Evolutionary conservation across 1,140 invertebrate species (phyloP).

Genomic region (Pseudomyrmex sp.): DNA sequence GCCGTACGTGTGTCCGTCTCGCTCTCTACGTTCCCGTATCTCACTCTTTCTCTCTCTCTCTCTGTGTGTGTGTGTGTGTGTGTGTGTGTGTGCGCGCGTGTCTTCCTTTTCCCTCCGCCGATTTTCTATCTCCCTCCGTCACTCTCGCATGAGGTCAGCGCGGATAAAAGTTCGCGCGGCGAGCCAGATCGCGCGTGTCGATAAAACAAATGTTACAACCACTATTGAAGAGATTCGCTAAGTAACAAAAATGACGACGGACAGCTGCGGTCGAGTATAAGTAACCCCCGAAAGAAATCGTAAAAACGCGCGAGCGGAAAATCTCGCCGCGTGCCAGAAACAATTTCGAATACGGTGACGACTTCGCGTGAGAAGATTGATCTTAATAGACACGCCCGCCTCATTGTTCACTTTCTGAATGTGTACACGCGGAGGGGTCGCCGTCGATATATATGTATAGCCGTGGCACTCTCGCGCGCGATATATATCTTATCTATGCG

Average conservation of each 20-base stretch:
- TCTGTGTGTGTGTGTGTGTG: too few species aligned
- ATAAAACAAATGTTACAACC: conserved; percentile 55
- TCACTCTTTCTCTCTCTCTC: background rate
- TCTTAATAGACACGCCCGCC: conserved; percentile 18
- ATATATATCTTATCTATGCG: conserved; percentile 49
- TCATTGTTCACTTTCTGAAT: conserved; percentile 62
- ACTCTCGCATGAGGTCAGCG: conserved; percentile 55
- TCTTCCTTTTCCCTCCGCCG: conserved; percentile 33
- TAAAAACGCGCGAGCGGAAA: background rate
- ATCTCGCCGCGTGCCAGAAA: conserved; percentile 16
- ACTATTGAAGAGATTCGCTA: conserved; percentile 3
- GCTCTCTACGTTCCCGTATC: conserved; percentile 14
- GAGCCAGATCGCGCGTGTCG: conserved; percentile 55
- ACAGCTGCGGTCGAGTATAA: background rate
- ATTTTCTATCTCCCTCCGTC: conserved; percentile 17
- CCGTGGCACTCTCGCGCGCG: too few species aligned
- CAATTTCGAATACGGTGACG: conserved; percentile 1
- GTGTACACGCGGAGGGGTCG: conserved; percentile 54
- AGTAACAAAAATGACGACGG: conserved; percentile 9
- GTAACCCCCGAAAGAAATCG: conserved; percentile 2
- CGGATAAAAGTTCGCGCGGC: conserved; percentile 47
- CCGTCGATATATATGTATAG: background rate
- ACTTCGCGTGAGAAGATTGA: conserved; percentile 2
- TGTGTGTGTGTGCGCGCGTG: too few species aligned
- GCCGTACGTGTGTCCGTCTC: conserved; percentile 37